phyloP scores from a whole-genome alignment of 2,888 invertebrate species.

The Drosophila eohydei region DNA sequence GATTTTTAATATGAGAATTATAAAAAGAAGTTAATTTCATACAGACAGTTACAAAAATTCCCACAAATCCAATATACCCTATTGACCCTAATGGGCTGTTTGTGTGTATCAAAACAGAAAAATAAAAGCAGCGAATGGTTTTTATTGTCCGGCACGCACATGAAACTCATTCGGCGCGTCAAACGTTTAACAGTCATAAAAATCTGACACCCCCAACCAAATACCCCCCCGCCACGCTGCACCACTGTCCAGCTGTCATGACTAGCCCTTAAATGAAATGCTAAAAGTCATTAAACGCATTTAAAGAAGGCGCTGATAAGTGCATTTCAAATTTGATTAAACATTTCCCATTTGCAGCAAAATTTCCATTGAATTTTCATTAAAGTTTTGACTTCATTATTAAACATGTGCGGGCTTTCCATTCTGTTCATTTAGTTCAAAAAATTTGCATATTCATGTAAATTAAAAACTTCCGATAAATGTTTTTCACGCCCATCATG shows the following conservation, averaged over 20 bases:
- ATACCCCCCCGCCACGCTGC: not conserved
- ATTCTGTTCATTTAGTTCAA: slow-evolving; percentile 24
- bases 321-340: slow-evolving; percentile 39
- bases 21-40: too few relatives aligned
- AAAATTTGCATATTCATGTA: slow-evolving; percentile 64
- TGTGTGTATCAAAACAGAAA: not conserved
- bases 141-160: slow-evolving; percentile 48
- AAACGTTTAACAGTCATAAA: slow-evolving; percentile 72
- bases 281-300: slow-evolving; percentile 58
- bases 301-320: slow-evolving; percentile 48
- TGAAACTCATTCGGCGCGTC: slow-evolving; percentile 48
- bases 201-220: slow-evolving; percentile 22
- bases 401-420: slow-evolving; percentile 34
- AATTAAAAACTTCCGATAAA: slow-evolving; percentile 69
- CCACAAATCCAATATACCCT: not conserved
- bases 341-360: slow-evolving; percentile 12
- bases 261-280: slow-evolving; percentile 50
- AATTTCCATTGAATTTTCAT: slow-evolving; percentile 56
- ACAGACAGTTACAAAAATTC: not conserved
- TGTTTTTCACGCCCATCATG: slow-evolving; percentile 21
- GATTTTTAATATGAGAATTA: too few relatives aligned
- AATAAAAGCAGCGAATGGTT: slow-evolving; percentile 33
- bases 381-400: slow-evolving; percentile 39
- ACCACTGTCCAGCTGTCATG: slow-evolving; percentile 13
- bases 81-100: not conserved